Conservation (phyloP, 2,888 invertebrate species). For the Ennomos erosarius region DNA sequence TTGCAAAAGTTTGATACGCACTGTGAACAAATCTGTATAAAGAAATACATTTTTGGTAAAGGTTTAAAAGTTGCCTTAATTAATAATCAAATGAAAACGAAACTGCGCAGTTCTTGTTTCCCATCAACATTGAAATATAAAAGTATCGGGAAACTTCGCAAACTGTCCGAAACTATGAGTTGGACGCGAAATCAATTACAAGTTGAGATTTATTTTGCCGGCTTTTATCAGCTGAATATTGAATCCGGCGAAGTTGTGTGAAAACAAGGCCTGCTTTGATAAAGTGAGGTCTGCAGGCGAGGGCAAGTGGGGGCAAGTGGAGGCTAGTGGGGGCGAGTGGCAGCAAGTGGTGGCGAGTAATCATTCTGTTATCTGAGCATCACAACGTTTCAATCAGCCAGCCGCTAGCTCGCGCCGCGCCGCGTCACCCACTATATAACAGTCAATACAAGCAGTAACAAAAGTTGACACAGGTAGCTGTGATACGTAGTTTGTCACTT, state of each 20-base stretch:
- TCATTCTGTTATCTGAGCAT: constrained; percentile 21
- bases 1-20: too few species aligned
- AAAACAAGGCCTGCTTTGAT: constrained; percentile 7
- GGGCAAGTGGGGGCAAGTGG: not conserved
- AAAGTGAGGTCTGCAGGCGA: not conserved
- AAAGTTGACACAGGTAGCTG: too few species aligned
- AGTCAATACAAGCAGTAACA: too few species aligned
- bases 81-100: too few species aligned
- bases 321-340: not conserved
- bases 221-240: constrained; percentile 15
- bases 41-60: too few species aligned
- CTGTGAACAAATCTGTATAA: too few species aligned
- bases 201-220: constrained; percentile 17
- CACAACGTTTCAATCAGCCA: constrained; percentile 26
- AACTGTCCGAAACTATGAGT: constrained; percentile 2
- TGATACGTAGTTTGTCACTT: too few species aligned
- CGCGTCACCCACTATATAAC: too few species aligned
- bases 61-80: too few species aligned
- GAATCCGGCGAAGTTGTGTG: constrained; percentile 6
- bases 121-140: too few species aligned
- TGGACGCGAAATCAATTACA: constrained; percentile 13
- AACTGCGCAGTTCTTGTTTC: too few species aligned
- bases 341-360: not conserved
- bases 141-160: not conserved
- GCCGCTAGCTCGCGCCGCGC: not conserved